A percentile compares a stretch with the other conserved stretches of the same genome.
These are phyloP conservation scores for Aradus depressus DNA, from an alignment of 2,888 invertebrate genomes.

Conservation along the genomic window DNA sequence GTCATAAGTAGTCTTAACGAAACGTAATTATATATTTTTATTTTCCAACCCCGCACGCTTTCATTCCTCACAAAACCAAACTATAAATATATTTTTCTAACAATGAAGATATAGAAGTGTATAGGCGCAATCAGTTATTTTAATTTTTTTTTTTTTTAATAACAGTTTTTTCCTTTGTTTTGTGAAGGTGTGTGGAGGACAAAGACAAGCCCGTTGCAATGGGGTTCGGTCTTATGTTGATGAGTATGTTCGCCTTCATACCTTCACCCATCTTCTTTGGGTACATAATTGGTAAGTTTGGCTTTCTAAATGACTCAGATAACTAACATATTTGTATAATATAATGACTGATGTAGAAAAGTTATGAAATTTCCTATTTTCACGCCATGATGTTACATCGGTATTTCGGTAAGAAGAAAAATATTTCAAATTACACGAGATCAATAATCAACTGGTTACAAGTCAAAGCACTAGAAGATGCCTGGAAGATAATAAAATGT, in stretches of 20 bases:
- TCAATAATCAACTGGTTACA: too few species aligned
- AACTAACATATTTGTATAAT: too few species aligned
- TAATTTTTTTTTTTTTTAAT: not conserved
- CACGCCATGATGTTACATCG: too few species aligned
- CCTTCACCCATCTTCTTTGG: conserved; percentile 69
- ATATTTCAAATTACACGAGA: too few species aligned
- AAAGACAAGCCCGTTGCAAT: conserved; percentile 61
- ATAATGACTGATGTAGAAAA: too few species aligned
- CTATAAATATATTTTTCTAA: not conserved
- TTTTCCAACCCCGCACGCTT: too few species aligned
- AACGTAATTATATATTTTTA: too few species aligned
- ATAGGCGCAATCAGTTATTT: not conserved
- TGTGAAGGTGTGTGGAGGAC: conserved; percentile 52
- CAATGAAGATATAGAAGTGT: not conserved
- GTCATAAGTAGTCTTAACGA: too few species aligned
- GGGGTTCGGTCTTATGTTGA: conserved; percentile 55
- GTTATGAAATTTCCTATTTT: too few species aligned
- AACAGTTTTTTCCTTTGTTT: conserved; percentile 3
- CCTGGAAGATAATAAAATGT: too few species aligned
- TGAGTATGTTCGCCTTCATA: conserved; percentile 59
- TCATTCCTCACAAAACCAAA: not conserved
- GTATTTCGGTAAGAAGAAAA: too few species aligned
- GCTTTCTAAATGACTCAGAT: not conserved
- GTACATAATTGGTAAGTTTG: conserved; percentile 49
- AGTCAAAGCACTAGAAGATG: too few species aligned